A percentile compares a stretch with the other conserved stretches of the same genome.
Conservation (phyloP, 2,888 invertebrate genomes). For the Cosmopolites sordidus region DNA sequence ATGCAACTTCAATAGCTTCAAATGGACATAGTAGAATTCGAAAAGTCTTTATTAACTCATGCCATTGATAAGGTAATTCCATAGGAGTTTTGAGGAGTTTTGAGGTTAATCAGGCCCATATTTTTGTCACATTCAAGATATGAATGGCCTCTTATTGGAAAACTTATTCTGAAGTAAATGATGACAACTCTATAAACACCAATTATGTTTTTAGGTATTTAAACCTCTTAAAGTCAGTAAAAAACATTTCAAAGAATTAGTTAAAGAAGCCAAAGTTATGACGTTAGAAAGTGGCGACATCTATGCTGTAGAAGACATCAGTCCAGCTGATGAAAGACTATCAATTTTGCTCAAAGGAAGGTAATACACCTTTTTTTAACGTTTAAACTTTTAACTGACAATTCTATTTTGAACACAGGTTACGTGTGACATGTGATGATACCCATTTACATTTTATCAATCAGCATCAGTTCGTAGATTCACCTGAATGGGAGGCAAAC, state of each 20-base stretch:
- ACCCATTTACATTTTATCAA: slow-evolving; percentile 78
- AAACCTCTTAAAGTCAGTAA: slow-evolving; percentile 75
- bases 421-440: slow-evolving; percentile 76
- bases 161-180: no score
- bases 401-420: slow-evolving; percentile 55
- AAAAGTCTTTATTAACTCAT: no score
- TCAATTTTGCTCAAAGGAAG: slow-evolving; percentile 78
- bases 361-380: slow-evolving; percentile 56
- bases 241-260: slow-evolving; percentile 75
- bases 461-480: slow-evolving; percentile 80
- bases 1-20: no score
- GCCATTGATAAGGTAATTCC: no score
- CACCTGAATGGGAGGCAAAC: slow-evolving; percentile 85
- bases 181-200: no score
- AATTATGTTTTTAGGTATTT: slow-evolving; percentile 56
- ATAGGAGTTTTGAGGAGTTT: no score
- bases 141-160: no score
- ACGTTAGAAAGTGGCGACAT: slow-evolving; percentile 69
- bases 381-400: background rate
- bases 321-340: slow-evolving; percentile 72
- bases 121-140: no score
- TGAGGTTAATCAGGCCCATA: no score
- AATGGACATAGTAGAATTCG: no score
- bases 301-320: slow-evolving; percentile 76
- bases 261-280: slow-evolving; percentile 66